Base-by-base conservation (phyloP, 2,888 invertebrate species). In the Cybosia mesomella region DNA sequence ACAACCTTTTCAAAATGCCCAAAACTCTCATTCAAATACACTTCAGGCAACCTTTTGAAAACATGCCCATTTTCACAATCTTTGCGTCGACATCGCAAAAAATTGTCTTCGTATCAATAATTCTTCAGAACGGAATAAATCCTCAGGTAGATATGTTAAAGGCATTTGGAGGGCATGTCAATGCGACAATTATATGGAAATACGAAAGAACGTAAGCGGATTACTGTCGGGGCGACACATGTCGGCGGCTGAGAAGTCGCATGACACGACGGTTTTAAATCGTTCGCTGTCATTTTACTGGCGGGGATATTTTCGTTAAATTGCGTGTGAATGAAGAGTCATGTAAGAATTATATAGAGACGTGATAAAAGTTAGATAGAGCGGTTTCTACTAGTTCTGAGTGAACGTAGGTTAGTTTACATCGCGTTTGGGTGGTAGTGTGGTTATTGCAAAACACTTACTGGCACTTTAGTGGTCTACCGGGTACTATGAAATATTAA, bases 151-250 rank as follows among this genome's bases (percentile, higher is more conserved):
- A 74, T 68, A 76, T 72, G 72, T 58, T 60, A 28, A 39, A 64
- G 39, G 13, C 24, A 64, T 64, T 57, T 24, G 54, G 60, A 66
- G 63, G 71, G 74, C 67, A 71, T 67, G 72, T 80, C 73, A 74
- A 74, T 75, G 73, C 61, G 66, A 76, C 85, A 85, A 84, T 85
- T 86, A 85, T 85, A 84, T 83, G 83, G 78, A 84, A 85, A 84
- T 86, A 74, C 73, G 81, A 80, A 77, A 72, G 77, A 73, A 74
- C 65, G 68, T 85, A 84, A 86, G 80, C 82, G 76, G 84, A 84
- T 86, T 86, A 82, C 67, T 57, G 72, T 57, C 65, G 70, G 22
- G 36, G 67, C 71, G 70, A 70, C 71, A 73, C 58, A 71, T 68
- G 64, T 59, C 63, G 66, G 55, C 59, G 57, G 57, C 28, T 36